Conservation (phyloP, 2,888 invertebrate species). For the Lasioglossum morio region DNA sequence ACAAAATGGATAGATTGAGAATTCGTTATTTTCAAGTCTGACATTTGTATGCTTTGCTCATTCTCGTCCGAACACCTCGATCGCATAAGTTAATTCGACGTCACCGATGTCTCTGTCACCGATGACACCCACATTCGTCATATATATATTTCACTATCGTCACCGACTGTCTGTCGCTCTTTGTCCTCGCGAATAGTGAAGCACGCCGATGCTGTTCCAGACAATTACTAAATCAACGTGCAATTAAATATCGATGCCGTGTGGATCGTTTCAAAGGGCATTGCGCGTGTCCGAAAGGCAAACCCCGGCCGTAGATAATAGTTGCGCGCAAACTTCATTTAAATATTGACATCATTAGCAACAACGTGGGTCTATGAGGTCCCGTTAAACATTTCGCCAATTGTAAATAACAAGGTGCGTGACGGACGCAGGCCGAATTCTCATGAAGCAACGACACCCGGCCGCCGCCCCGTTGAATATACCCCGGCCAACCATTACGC, state of each 20-base stretch:
- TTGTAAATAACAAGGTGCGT: constrained; percentile 48
- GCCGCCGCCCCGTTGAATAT: constrained; percentile 10
- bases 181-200: constrained; percentile 10
- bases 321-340: constrained; percentile 52
- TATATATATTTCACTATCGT: constrained; percentile 31
- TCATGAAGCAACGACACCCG: constrained; percentile 44
- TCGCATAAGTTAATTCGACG: neutral
- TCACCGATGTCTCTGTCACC: neutral
- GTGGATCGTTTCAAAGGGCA: constrained; percentile 16
- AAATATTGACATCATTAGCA: constrained; percentile 61
- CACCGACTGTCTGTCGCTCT: constrained; percentile 23
- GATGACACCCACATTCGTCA: neutral
- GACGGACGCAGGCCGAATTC: constrained; percentile 34
- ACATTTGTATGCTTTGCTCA: neutral
- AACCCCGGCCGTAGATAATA: constrained; percentile 50
- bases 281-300: constrained; percentile 35
- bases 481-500: neutral
- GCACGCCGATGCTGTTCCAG: constrained; percentile 9
- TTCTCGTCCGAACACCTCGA: neutral
- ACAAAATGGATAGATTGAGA: neutral
- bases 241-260: constrained; percentile 49
- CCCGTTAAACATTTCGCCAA: constrained; percentile 46
- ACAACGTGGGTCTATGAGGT: constrained; percentile 29
- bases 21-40: neutral
- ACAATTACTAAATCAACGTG: constrained; percentile 31